Percentiles rank a stretch among this genome's conserved stretches.
Conservation (phyloP, 2,888 invertebrate genomes). For the Sussaba pulchella region DNA sequence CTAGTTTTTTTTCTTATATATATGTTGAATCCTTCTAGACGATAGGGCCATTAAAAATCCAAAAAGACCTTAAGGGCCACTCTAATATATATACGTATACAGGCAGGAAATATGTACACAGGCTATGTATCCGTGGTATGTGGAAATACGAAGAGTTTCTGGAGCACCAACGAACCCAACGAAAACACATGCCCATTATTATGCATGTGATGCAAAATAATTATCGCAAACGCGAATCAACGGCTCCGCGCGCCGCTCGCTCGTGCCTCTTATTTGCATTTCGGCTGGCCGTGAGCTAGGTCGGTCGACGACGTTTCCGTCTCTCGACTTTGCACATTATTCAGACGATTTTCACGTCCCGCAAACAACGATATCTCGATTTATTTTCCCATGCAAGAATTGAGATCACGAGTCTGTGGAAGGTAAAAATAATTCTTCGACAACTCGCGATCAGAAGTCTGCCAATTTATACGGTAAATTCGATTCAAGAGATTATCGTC, state of each 20-base stretch:
- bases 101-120: conserved; percentile 6
- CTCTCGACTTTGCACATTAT: background rate
- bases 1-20: no score
- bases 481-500: no score
- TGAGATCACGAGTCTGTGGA: no score
- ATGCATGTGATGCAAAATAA: conserved; percentile 79
- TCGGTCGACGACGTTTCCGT: conserved; percentile 51
- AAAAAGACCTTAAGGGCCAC: no score
- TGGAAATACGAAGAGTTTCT: conserved; percentile 37
- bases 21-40: no score
- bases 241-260: conserved; percentile 45
- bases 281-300: conserved; percentile 36
- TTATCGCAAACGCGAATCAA: conserved; percentile 74
- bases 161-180: conserved; percentile 50
- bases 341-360: background rate
- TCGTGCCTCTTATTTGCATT: conserved; percentile 65
- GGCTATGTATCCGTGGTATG: background rate
- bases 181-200: conserved; percentile 71
- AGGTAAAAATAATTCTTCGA: no score
- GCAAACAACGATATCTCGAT: no score
- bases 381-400: no score
- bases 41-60: no score
- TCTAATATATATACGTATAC: conserved; percentile 4
- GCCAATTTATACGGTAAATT: no score
- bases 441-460: no score